These are phyloP conservation scores for Protonemura montana DNA, from an alignment of 2,888 invertebrate species.

Conservation along the genomic window DNA sequence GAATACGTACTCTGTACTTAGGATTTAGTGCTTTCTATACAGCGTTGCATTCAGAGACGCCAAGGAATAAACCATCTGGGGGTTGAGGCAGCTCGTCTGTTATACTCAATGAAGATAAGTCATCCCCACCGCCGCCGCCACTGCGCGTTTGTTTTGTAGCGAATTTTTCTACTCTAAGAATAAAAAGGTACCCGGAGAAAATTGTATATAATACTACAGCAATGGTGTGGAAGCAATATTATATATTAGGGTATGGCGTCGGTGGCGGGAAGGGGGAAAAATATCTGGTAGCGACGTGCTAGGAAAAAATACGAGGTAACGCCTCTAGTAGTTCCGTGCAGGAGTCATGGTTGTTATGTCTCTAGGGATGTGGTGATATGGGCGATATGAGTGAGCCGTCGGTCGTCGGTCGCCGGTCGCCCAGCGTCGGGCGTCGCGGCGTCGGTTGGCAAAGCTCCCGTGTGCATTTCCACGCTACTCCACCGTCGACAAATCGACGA, in stretches of 20 bases:
- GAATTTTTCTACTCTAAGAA: conserved; percentile 24
- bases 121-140: neutral
- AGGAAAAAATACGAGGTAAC: conserved; percentile 47
- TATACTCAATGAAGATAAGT: conserved; percentile 35
- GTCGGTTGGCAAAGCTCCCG: conserved; percentile 34
- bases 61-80: conserved; percentile 38
- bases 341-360: conserved; percentile 41
- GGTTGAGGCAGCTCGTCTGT: conserved; percentile 25
- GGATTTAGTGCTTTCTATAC: conserved; percentile 31
- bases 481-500: conserved; percentile 22
- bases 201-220: conserved; percentile 33
- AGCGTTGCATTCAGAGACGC: conserved; percentile 15
- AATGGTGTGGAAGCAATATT: conserved; percentile 41
- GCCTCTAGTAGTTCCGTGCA: conserved; percentile 40
- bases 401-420: no score
- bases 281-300: conserved; percentile 47
- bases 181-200: conserved; percentile 20
- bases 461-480: neutral
- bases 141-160: conserved; percentile 33
- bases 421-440: conserved; percentile 1
- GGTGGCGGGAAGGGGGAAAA: neutral
- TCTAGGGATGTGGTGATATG: conserved; percentile 13
- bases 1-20: conserved; percentile 33
- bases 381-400: conserved; percentile 2
- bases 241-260: conserved; percentile 5